Evolutionary conservation across 2,888 invertebrate species (phyloP).

Genomic region (Heteromurus nitidus): DNA sequence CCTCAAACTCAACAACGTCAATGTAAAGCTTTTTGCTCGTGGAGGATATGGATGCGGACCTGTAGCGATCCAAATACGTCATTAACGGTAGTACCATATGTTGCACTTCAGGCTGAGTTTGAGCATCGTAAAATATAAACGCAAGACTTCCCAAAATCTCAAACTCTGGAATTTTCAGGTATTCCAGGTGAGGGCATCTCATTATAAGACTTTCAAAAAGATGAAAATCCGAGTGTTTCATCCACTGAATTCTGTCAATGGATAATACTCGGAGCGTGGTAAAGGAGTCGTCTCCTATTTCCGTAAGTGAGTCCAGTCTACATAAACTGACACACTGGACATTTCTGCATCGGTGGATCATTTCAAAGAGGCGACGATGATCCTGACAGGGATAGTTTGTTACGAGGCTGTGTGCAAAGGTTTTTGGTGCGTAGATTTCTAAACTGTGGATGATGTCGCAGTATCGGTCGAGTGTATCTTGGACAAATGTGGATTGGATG

Average conservation of each 20-base stretch:
- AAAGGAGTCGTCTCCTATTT: neutral
- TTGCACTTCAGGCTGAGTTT: slow-evolving; percentile 24
- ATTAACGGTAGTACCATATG: slow-evolving; percentile 24
- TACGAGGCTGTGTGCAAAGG: neutral
- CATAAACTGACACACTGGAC: slow-evolving; percentile 15
- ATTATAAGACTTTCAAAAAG: slow-evolving; percentile 33
- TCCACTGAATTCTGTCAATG: slow-evolving; percentile 45
- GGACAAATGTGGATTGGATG: slow-evolving; percentile 11
- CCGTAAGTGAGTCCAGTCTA: slow-evolving; percentile 23
- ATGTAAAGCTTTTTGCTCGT: slow-evolving; percentile 24
- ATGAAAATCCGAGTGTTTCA: slow-evolving; percentile 36
- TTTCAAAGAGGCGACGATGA: slow-evolving; percentile 25
- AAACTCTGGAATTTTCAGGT: slow-evolving; percentile 33
- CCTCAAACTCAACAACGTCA: slow-evolving; percentile 44
- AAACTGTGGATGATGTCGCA: slow-evolving; percentile 25
- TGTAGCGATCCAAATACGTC: slow-evolving; percentile 23
- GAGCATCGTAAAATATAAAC: slow-evolving; percentile 30
- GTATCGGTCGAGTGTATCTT: slow-evolving; percentile 26
- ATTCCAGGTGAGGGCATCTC: slow-evolving; percentile 39
- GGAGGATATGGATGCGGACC: no score
- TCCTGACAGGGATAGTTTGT: slow-evolving; percentile 26
- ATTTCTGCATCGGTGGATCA: neutral
- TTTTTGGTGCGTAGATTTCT: slow-evolving; percentile 14
- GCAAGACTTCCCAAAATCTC: slow-evolving; percentile 40
- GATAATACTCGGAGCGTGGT: neutral